A percentile compares a stretch with the other conserved stretches of the same genome.
phyloP scores from a whole-genome alignment of 1,140 invertebrate genomes.

The Phortica variegata region DNA sequence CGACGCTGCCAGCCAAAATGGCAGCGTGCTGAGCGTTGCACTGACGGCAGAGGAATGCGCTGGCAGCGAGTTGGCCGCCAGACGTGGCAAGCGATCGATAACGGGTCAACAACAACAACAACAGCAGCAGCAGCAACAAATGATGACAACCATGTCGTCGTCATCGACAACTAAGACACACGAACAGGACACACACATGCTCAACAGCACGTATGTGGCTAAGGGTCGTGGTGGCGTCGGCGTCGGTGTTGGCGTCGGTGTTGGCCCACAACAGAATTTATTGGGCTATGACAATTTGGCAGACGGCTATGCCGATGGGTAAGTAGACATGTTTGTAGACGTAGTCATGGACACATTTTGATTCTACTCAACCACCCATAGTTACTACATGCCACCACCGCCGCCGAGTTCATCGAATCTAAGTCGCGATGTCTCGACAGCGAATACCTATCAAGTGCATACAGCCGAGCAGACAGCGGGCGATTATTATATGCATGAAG shows the following conservation, averaged over 20 bases:
- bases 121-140: constrained; percentile 10
- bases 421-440: constrained; percentile 49
- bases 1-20: constrained; percentile 47
- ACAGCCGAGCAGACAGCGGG: constrained; percentile 38
- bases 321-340: constrained; percentile 25
- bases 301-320: constrained; percentile 39
- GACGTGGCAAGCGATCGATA: constrained; percentile 33
- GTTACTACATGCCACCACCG: constrained; percentile 15
- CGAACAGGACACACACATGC: constrained; percentile 10
- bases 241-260: too few relatives aligned
- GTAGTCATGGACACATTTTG: too few relatives aligned
- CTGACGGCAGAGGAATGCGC: constrained; percentile 19
- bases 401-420: constrained; percentile 39
- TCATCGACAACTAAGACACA: constrained; percentile 1
- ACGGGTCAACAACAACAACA: constrained; percentile 17
- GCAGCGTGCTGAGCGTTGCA: constrained; percentile 28
- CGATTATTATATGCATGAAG: constrained; percentile 48
- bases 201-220: constrained; percentile 22
- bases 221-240: constrained; percentile 30
- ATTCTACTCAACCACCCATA: too few relatives aligned
- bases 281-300: constrained; percentile 34
- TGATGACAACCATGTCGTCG: constrained; percentile 11
- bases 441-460: constrained; percentile 49
- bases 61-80: constrained; percentile 17
- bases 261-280: constrained; percentile 9